Base-by-base conservation (phyloP, 2,888 invertebrate genomes). In the Cheilosia urbana region DNA sequence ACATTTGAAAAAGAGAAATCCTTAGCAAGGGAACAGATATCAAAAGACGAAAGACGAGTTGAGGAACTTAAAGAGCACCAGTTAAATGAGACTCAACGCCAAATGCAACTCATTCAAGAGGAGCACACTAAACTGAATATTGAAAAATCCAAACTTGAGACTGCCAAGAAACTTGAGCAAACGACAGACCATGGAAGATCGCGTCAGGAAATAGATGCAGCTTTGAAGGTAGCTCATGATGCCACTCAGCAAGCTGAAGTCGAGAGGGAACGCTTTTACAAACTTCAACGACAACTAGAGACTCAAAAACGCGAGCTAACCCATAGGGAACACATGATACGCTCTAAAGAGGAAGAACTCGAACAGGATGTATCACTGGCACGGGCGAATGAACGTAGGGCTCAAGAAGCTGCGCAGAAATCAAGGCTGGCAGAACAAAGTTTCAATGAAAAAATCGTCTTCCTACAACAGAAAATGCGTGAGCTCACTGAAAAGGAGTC, bases 171-270 rank as follows among this genome's bases (percentile, higher is more conserved):
- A 47, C 87, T 91, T 11, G 89, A 90, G 27, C 83, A 78, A 3
- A 83, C 87, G 13, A 76, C 66, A 0, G 89, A 90, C 27, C 15
- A 87, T n/a, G 89, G 91, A 19, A 89, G 89, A 57, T 89, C 90
- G 13, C 89, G 90, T 0, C 21, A 89, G 11, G 92, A 92, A 81
- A 75, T 91, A 30, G 92, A 92, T 58, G 90, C 91, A 0, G 90
- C 91, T 6, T 77, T 92, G 4, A 89, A 91, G 75, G 90, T 92
- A 37, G 92, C 93, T 0, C 90, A 92, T 9, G 92, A 92, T 84
- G 91, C 92, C 0, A 89, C 91, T 2, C 89, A 89, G 0, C 91
- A 90, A 65, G 91, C 92, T 0, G 92, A 92, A 84, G 87, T 89
- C 6, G 92, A 92, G 83, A 90, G 92, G 2, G 90, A 91, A 42